Conservation (phyloP, 2,888 invertebrate genomes). For the Acronicta leporina region DNA sequence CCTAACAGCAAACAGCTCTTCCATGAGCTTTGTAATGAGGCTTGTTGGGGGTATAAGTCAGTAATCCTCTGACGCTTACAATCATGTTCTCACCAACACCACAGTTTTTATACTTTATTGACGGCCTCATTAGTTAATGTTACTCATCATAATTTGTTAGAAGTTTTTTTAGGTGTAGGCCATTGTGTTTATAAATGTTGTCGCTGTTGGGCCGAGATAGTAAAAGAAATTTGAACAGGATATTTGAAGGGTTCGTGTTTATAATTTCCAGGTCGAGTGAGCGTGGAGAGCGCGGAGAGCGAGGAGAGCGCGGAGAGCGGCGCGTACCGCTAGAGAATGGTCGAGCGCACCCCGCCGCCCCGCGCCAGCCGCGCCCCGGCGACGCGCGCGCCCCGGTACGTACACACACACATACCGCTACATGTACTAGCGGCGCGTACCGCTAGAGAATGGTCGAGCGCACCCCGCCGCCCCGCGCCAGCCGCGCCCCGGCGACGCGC, state of each 20-base stretch:
- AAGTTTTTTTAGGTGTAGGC: too few species aligned
- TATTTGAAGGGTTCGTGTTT: background rate
- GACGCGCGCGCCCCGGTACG: conserved; percentile 32
- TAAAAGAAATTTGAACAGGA: too few species aligned
- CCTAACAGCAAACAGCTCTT: too few species aligned
- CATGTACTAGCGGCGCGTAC: conserved; percentile 57
- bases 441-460: conserved; percentile 80
- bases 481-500: conserved; percentile 21
- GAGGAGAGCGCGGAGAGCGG: conserved; percentile 45
- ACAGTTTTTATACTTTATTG: too few species aligned
- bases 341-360: conserved; percentile 63
- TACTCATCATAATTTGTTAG: too few species aligned
- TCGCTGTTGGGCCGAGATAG: too few species aligned
- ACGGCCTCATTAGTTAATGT: too few species aligned
- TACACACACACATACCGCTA: background rate
- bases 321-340: conserved; percentile 76
- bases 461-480: conserved; percentile 59
- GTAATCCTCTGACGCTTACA: too few species aligned
- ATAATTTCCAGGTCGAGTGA: conserved; percentile 66
- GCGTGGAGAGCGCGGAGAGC: conserved; percentile 64
- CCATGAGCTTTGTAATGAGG: too few species aligned
- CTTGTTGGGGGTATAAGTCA: too few species aligned
- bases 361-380: conserved; percentile 30
- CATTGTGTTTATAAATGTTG: too few species aligned
- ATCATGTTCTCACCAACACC: too few species aligned